A percentile compares a stretch with the other conserved stretches of the same genome.
phyloP scores from a whole-genome alignment of 1,140 invertebrate species.

The Caerostris extrusa region DNA sequence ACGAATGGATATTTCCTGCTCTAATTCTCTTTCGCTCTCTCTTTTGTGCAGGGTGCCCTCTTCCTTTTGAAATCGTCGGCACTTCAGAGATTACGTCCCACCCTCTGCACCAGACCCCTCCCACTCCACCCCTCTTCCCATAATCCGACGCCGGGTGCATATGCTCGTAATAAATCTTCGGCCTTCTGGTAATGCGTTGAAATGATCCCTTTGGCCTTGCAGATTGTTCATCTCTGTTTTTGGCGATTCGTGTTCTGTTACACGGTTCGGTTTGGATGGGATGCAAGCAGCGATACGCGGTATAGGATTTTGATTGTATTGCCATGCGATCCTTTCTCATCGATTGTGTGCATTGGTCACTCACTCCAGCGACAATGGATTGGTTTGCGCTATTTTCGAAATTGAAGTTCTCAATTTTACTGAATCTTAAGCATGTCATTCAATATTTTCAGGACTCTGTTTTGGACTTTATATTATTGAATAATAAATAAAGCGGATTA shows the following conservation, averaged over 20 bases:
- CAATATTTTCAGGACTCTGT: no score
- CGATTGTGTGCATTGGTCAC: background rate
- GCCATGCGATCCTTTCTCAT: background rate
- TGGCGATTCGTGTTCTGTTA: background rate
- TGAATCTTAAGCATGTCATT: no score
- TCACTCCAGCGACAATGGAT: no score
- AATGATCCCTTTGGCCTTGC: constrained; percentile 34
- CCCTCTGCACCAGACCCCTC: background rate
- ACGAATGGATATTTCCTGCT: constrained; percentile 41
- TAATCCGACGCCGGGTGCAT: constrained; percentile 47
- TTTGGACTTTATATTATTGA: no score
- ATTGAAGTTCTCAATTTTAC: background rate
- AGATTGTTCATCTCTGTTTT: constrained; percentile 13
- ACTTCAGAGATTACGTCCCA: constrained; percentile 59
- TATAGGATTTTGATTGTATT: background rate
- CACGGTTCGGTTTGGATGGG: background rate
- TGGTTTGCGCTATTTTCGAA: background rate
- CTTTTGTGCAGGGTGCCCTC: background rate
- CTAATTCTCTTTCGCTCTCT: background rate
- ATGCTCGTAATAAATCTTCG: constrained; percentile 61
- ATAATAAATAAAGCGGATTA: no score
- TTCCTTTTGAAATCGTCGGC: constrained; percentile 40
- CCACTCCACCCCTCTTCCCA: background rate
- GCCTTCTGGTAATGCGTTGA: constrained; percentile 45
- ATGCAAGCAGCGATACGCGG: background rate